Evolutionary conservation across 2,888 invertebrate species (phyloP), one percentile per base, ranked within the genome.

Genomic region (Ichneumon xanthorius): DNA sequence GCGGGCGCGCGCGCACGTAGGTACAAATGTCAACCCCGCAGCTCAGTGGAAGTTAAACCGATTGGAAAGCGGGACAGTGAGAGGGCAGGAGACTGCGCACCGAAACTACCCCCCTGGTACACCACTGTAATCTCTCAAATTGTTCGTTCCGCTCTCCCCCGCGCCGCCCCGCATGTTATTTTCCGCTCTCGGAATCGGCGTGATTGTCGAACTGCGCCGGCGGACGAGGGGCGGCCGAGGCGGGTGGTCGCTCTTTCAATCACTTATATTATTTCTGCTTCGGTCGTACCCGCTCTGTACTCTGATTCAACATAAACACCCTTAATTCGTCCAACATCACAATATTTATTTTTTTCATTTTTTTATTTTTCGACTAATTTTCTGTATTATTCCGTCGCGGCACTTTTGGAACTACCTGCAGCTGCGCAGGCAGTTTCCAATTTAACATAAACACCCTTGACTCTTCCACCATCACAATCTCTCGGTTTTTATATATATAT

Each of bases 121-220:
- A 84, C 88, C 89, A 89, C 90, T 90, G 89, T 92, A 91, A 92
- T 92, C 90, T 91, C 87, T 88, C 87, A 87, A 91, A 92, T 92
- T 92, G 91, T 91, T 89, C 90, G 78, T 84, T 45, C 70, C 26
- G 30, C 55, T 37, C 55, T 33, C 40, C 40, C 2, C 40, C 40
- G 40, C 40, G 40, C 40, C 40, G 40, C 40, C 40, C 40, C 40
- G 78, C 88, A 86, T 90, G 89, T 91, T 91, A 89, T 90, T 91
- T 90, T 90, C 84, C 73, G 75, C 76, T 85, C 70, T 53, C 71
- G 81, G 71, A 67, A 63, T 22, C 45, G 30, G 19, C 70, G 84
- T 84, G 79, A 84, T 79, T 84, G 72, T 84, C 70, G 61, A 22
- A 19, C 33, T 26, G 37, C 22, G 37, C 22, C 30, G n/a, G 30